Evolutionary conservation across 2,797 vertebrate species (phyloP), one percentile per base, ranked within the genome.

Genomic region (Tragelaphus eurycerus): DNA sequence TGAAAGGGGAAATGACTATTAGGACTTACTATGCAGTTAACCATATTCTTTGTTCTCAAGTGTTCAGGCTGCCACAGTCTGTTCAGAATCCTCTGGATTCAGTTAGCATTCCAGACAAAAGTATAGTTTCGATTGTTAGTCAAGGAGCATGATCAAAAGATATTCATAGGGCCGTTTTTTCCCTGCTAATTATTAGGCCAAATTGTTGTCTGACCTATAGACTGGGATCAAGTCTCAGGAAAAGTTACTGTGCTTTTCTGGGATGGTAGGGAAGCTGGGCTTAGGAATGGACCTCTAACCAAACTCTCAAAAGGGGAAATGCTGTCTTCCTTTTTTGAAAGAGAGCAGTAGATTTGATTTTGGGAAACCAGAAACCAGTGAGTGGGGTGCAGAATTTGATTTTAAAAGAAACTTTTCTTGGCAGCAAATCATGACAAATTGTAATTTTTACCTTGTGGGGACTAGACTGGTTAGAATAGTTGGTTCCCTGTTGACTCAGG

Each of bases 81-180:
- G 21, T 93, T 92, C 71, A 96, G 4, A 97, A 43, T 91, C 64
- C 59, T 95, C 38, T 82, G 38, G 81, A 59, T 89, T 92, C 14
- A 38, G n/a, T 83, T 90, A 64, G 64, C 29, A 48, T 83, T 74
- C 27, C 60, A 95, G 17, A 67, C 71, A 60, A 21, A 89, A 84
- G 19, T 78, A 38, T 38, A 88, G 55, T 2, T 96, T 90, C 85
- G 38, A 81, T 95, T 92, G n/a, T 94, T 90, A 93, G 48, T 89
- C 52, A 6, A 14, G 81, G 27, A 96, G 48, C 50, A 43, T 95
- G 71, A 55, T 82, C 84, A 93, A 43, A 95, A 92, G 50, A 62
- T 2, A 34, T 17, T 92, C 84, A 89, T 4, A 81, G 15, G 4
- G 46, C 59, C 19, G 0, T 59, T 82, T 95, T 96, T 83, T n/a